Conservation (phyloP, 2,888 invertebrate genomes). For the Caenorhabditis becei region DNA sequence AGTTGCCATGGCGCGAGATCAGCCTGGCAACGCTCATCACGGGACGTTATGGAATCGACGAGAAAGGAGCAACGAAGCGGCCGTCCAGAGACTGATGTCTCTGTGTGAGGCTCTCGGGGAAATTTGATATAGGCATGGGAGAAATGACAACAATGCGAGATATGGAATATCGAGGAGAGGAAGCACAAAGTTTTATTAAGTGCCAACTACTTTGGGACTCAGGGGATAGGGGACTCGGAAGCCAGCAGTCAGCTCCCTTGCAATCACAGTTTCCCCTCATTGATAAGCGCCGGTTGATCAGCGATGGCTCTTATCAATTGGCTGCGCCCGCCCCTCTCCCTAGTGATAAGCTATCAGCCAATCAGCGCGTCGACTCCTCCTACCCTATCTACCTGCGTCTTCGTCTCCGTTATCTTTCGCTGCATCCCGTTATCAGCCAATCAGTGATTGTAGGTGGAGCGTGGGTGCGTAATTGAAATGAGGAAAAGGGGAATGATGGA, state of each 20-base stretch:
- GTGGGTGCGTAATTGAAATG: neutral
- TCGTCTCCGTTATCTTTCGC: neutral
- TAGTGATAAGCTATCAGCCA: conserved; percentile 4
- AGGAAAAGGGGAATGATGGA: neutral
- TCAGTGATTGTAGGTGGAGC: conserved; percentile 24
- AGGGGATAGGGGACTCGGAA: neutral
- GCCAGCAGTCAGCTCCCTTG: no score
- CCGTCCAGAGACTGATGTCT: neutral
- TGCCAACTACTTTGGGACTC: neutral
- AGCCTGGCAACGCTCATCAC: neutral
- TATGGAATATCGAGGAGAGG: conserved; percentile 47
- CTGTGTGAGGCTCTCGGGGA: conserved; percentile 18
- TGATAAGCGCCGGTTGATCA: no score
- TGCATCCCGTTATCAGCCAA: conserved; percentile 8
- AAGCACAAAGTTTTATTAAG: conserved; percentile 19
- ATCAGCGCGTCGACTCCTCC: conserved; percentile 7
- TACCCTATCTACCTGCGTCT: conserved; percentile 17
- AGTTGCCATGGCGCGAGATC: conserved; percentile 15
- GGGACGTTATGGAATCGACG: conserved; percentile 11
- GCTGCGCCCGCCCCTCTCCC: neutral
- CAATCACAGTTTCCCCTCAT: no score
- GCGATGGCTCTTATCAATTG: conserved; percentile 1
- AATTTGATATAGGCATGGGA: conserved; percentile 61
- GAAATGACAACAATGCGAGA: conserved; percentile 61
- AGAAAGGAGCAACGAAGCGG: conserved; percentile 3